Evolutionary conservation across 2,888 invertebrate genomes (phyloP).

Genomic region (Smittia aterrima): DNA sequence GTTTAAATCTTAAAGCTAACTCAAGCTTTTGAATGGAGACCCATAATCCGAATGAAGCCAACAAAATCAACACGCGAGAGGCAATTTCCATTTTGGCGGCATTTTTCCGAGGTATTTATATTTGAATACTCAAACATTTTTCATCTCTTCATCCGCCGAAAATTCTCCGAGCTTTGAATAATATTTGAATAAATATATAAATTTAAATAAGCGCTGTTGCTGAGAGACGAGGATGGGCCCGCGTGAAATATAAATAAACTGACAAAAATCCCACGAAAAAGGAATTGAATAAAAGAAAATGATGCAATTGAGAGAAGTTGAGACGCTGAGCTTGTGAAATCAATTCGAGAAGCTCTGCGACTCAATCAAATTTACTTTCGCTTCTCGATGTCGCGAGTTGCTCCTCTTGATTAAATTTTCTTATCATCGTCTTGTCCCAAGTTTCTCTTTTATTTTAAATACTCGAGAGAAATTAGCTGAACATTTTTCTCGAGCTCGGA

Average conservation of each 20-base stretch:
- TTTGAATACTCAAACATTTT: background rate
- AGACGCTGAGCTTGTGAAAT: background rate
- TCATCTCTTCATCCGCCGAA: background rate
- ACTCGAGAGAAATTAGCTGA: slow-evolving; percentile 34
- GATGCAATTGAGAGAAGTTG: slow-evolving; percentile 4
- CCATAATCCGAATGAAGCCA: background rate
- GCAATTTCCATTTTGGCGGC: background rate
- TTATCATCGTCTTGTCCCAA: slow-evolving; percentile 16
- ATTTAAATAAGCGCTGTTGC: slow-evolving; percentile 29
- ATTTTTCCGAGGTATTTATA: background rate
- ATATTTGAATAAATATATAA: slow-evolving; percentile 37
- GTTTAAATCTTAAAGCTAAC: background rate
- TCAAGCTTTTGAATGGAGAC: background rate
- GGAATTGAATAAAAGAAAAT: slow-evolving; percentile 25
- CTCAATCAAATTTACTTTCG: slow-evolving; percentile 28
- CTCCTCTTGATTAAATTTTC: background rate
- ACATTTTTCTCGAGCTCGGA: background rate
- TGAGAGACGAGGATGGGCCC: background rate
- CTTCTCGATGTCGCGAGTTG: background rate
- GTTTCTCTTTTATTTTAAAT: slow-evolving; percentile 36
- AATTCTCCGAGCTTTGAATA: slow-evolving; percentile 32
- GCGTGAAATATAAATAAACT: background rate
- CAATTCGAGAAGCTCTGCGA: background rate
- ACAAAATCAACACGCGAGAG: background rate
- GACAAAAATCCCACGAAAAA: background rate